Conservation (phyloP, 2,888 invertebrate genomes). For the Lochmaea crataegi region DNA sequence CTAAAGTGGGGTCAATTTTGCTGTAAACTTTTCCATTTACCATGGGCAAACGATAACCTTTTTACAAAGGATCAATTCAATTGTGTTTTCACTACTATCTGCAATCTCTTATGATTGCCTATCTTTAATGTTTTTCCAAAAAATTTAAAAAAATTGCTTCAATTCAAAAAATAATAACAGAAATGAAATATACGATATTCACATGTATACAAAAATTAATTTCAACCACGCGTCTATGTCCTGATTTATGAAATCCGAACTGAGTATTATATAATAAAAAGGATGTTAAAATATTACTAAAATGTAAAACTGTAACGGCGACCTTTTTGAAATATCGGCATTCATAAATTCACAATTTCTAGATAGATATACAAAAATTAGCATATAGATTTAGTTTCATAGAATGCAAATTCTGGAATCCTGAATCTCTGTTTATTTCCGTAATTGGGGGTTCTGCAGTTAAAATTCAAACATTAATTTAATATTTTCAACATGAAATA, state of each 20-base stretch:
- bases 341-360: constrained; percentile 25
- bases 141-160: not conserved
- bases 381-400: constrained; percentile 31
- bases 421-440: constrained; percentile 29
- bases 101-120: no score
- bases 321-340: not conserved
- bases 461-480: constrained; percentile 29
- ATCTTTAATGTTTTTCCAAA: no score
- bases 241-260: constrained; percentile 1
- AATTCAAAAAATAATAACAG: no score
- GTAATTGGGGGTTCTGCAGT: constrained; percentile 21
- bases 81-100: no score
- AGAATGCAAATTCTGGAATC: constrained; percentile 25
- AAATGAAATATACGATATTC: no score
- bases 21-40: no score
- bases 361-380: constrained; percentile 25
- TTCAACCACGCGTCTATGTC: not conserved
- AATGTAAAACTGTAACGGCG: constrained; percentile 3
- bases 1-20: no score
- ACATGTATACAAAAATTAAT: no score
- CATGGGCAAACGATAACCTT: no score
- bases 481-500: constrained; percentile 31
- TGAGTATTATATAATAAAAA: not conserved
- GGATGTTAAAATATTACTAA: not conserved
- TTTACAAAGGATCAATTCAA: no score